Base-by-base conservation (phyloP, 2,888 invertebrate species). In the Tetragonisca angustula region DNA sequence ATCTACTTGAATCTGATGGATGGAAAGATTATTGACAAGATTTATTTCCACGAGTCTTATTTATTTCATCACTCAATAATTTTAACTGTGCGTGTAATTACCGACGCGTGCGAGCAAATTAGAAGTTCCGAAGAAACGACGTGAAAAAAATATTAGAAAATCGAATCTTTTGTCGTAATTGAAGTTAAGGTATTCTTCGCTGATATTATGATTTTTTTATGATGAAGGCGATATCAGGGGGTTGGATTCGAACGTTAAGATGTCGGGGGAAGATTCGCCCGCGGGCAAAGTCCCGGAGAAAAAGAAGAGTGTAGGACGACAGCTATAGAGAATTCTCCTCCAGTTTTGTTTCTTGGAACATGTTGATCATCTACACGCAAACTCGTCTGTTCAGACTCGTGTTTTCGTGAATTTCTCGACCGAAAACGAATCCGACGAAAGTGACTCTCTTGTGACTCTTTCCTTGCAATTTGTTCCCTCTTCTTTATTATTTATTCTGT, bases 351-450 rank as follows among this genome's bases (percentile, higher is more conserved):
- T 85, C 71, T 64, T 54, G 59, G 80, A 86, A 86, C n/a, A 27
- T 77, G 84, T 84, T 79, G 83, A 87, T 76, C 76, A 54, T 79
- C 74, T 69, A 52, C 80, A 79, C 82, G 78, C 80, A 61, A 83
- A 88, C 79, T 75, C 36, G 64, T 13, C 43, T n/a, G 43, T 9
- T 43, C 9, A 43, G 9, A 43, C 27, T 0, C 52, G 19, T 15
- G 3, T 70, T 80, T 71, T 79, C 71, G 27, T 68, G 36, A 19
- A 64, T 72, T 71, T 62, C 62, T 52, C 21, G 0, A 21, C n/a
- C 4, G 3, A 4, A 21, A 0, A 24, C 19, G 65, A 65, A 27
- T 71, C 19, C 24, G 2, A 4, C 1, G 0, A n/a, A 64, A 43
- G 43, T 64, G n/a, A 27, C 32, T 36, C 13, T 19, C 19, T 15